A percentile compares a stretch with the other conserved stretches of the same genome.
These are phyloP conservation scores for Pangasianodon hypophthalmus DNA, from an alignment of 2,113 vertebrate genomes.

Conservation along the genomic window DNA sequence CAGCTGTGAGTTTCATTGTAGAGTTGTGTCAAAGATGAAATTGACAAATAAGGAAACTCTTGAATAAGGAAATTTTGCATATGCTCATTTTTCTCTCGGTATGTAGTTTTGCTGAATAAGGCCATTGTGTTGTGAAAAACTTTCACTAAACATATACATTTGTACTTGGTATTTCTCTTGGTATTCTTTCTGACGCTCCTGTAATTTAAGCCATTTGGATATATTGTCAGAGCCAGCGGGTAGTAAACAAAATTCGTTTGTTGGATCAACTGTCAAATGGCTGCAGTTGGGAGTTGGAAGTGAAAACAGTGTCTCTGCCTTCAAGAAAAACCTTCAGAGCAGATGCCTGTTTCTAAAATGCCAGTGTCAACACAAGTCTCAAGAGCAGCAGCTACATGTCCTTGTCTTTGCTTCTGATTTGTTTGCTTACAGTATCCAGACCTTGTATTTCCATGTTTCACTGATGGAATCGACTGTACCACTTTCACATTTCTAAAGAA, in stretches of 20 bases:
- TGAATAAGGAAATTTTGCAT: too few species aligned
- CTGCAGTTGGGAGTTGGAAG: not conserved
- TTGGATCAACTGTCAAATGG: not conserved
- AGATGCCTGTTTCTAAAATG: constrained; percentile 14
- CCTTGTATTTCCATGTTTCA: not conserved
- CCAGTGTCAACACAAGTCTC: not conserved
- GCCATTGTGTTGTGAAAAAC: not conserved
- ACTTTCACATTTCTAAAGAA: not conserved
- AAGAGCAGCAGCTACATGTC: not conserved
- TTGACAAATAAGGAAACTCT: not conserved
- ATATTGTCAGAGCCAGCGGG: not conserved
- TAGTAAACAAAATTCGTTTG: not conserved
- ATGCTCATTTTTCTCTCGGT: not conserved
- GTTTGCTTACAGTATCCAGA: not conserved
- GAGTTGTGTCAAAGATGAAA: not conserved
- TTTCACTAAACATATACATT: not conserved
- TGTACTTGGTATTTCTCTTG: not conserved
- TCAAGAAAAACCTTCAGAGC: not conserved
- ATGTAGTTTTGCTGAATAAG: not conserved
- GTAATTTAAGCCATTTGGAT: not conserved
- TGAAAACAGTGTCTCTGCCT: not conserved
- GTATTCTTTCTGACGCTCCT: not conserved
- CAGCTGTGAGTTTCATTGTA: not conserved
- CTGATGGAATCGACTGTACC: not conserved
- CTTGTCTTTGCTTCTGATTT: not conserved